A percentile compares a stretch with the other conserved stretches of the same genome.
phyloP scores from a whole-genome alignment of 2,888 invertebrate genomes.

The Abrostola triplasia region DNA sequence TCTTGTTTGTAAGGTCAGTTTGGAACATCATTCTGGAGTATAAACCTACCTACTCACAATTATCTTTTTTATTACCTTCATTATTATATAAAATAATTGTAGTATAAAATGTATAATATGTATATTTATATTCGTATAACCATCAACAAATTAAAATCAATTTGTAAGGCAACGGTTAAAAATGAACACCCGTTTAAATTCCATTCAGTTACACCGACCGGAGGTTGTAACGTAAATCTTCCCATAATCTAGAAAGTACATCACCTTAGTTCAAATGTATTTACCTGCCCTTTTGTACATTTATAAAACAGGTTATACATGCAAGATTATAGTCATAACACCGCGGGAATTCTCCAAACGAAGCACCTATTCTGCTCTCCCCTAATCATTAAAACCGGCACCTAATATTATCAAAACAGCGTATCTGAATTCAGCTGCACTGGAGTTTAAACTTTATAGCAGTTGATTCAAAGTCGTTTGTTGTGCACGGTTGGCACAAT shows the following conservation, averaged over 20 bases:
- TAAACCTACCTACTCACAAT: too few species aligned
- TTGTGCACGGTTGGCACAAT: slow-evolving; percentile 30
- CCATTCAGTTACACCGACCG: background rate
- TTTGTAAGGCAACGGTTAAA: background rate
- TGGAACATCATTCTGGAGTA: too few species aligned
- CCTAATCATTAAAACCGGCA: slow-evolving; percentile 66
- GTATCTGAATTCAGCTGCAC: slow-evolving; percentile 26
- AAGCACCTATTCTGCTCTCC: slow-evolving; percentile 60
- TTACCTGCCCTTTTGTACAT: slow-evolving; percentile 24
- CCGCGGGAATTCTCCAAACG: slow-evolving; percentile 60
- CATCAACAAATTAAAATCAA: background rate
- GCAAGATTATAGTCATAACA: slow-evolving; percentile 48
- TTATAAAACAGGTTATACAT: slow-evolving; percentile 36
- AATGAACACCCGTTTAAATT: background rate
- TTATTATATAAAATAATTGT: too few species aligned
- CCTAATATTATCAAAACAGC: slow-evolving; percentile 33
- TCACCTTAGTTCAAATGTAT: slow-evolving; percentile 25
- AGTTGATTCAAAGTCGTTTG: slow-evolving; percentile 55
- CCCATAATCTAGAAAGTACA: slow-evolving; percentile 19
- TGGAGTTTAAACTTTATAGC: slow-evolving; percentile 41
- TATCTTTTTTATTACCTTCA: too few species aligned
- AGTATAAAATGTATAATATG: too few species aligned
- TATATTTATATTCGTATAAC: background rate
- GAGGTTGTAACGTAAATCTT: background rate
- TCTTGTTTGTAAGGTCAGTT: too few species aligned